These are phyloP conservation scores for Megalurothrips usitatus DNA, from an alignment of 2,888 invertebrate species.

Conservation along the genomic window DNA sequence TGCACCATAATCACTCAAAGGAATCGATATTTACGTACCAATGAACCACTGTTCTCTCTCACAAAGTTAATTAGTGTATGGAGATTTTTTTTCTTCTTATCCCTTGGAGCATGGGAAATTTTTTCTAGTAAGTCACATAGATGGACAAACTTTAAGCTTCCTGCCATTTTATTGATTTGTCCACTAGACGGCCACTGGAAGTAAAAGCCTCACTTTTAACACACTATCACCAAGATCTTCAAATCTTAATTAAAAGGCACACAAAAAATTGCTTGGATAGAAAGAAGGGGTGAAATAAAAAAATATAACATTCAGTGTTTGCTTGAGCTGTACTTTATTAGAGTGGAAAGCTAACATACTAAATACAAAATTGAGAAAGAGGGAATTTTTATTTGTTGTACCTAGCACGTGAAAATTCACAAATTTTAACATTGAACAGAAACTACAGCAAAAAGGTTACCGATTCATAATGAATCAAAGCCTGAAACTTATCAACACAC, in stretches of 20 bases:
- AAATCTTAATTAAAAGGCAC: background rate
- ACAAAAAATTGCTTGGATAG: background rate
- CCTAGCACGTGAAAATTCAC: background rate
- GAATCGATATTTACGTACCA: background rate
- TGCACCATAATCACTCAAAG: background rate
- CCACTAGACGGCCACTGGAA: background rate
- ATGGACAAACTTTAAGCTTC: constrained; percentile 49
- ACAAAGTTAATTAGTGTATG: constrained; percentile 51
- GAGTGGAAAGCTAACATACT: background rate
- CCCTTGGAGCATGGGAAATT: constrained; percentile 49
- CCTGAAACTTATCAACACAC: background rate
- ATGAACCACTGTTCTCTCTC: constrained; percentile 41
- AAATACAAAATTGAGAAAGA: background rate
- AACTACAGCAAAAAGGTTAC: background rate
- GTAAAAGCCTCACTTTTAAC: background rate
- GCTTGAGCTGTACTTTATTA: no score
- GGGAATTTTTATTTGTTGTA: background rate
- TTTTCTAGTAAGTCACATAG: constrained; percentile 61
- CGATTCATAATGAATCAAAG: background rate
- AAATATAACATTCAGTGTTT: background rate
- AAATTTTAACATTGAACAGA: background rate
- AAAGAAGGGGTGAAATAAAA: background rate
- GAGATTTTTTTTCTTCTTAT: constrained; percentile 51
- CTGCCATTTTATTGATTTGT: background rate
- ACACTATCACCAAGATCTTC: background rate